phyloP scores from a whole-genome alignment of 2,888 invertebrate genomes.

The Lithophane semibrunnea region DNA sequence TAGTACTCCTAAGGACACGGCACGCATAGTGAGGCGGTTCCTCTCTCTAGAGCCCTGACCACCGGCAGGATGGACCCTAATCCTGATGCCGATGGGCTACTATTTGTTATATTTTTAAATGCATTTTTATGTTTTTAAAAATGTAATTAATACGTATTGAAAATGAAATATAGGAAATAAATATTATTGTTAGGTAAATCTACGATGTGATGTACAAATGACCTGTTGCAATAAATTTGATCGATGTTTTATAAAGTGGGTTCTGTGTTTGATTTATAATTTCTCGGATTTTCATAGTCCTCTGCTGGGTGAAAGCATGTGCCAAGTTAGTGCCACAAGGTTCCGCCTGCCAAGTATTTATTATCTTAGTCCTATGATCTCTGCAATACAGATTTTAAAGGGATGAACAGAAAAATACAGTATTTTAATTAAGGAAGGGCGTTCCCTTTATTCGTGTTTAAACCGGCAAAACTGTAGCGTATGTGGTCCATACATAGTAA shows the following conservation, averaged over 20 bases:
- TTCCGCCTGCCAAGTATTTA: background rate
- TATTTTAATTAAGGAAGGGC: background rate
- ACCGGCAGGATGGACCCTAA: too few species aligned
- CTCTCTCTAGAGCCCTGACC: too few species aligned
- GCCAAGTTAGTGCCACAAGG: background rate
- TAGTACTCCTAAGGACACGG: too few species aligned
- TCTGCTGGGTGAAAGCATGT: background rate
- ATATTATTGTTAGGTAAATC: conserved; percentile 36
- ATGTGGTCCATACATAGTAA: background rate
- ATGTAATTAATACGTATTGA: too few species aligned
- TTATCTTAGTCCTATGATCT: too few species aligned
- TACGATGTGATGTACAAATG: conserved; percentile 46
- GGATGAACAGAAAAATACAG: background rate
- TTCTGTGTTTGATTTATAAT: conserved; percentile 20
- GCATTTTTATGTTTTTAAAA: too few species aligned
- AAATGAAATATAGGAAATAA: background rate
- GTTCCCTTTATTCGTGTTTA: too few species aligned
- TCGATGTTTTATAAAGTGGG: conserved; percentile 45
- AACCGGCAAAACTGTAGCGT: background rate
- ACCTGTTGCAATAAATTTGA: conserved; percentile 55
- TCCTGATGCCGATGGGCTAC: too few species aligned
- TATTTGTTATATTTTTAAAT: too few species aligned
- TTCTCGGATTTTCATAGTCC: background rate
- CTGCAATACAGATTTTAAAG: background rate
- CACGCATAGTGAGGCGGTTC: too few species aligned